Evolutionary conservation across 2,797 vertebrate species (phyloP).

Genomic region (Sebastolobus alascanus): DNA sequence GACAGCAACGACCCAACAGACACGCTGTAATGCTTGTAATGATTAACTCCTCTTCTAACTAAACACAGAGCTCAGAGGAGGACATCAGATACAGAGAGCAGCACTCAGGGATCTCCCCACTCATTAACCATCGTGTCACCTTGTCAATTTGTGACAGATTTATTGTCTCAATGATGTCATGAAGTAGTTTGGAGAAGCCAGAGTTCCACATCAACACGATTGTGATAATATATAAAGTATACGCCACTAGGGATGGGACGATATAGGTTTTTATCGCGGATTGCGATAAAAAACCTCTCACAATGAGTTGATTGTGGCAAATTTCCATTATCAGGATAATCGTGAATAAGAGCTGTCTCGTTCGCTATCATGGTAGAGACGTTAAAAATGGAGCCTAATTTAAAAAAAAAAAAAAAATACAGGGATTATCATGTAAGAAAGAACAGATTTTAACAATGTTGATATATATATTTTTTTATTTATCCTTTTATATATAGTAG

Average conservation of each 20-base stretch:
- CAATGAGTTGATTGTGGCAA: too few species aligned
- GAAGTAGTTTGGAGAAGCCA: slow-evolving; percentile 23
- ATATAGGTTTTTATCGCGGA: too few species aligned
- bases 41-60: slow-evolving; percentile 15
- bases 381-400: too few species aligned
- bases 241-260: background rate
- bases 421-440: too few species aligned
- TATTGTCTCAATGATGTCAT: background rate
- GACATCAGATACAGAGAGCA: slow-evolving; percentile 21
- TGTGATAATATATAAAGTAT: background rate
- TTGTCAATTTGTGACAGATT: slow-evolving; percentile 4
- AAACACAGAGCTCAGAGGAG: slow-evolving; percentile 12
- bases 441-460: too few species aligned
- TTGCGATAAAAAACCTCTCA: too few species aligned
- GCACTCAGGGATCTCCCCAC: slow-evolving; percentile 27
- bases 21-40: background rate
- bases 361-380: too few species aligned
- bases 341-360: too few species aligned
- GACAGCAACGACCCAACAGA: slow-evolving; percentile 21
- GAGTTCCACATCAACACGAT: slow-evolving; percentile 4
- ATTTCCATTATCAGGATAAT: too few species aligned
- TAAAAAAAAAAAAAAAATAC: too few species aligned
- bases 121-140: background rate
- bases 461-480: too few species aligned
- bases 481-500: too few species aligned